Base-by-base conservation (phyloP, 37 sponge, comb jelly and placozoan genomes). In the Beroe ovata region DNA sequence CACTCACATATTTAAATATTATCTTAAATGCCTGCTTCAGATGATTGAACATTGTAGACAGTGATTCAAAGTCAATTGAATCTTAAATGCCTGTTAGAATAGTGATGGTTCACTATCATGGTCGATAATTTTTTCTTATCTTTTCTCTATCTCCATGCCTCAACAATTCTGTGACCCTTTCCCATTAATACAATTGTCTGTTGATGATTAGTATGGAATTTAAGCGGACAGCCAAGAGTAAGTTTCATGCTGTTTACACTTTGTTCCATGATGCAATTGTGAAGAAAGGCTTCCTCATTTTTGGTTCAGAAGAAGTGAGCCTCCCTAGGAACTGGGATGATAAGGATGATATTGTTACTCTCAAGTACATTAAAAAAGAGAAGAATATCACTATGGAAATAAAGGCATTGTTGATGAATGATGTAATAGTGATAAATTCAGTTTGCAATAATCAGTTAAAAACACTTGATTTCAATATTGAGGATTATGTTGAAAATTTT, bases 191-290 rank as follows among this genome's bases (percentile, higher is more conserved):
- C n/a, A n/a, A n/a, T n/a, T n/a, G n/a, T n/a, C n/a, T n/a, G n/a
- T n/a, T n/a, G n/a, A n/a, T n/a, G n/a, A n/a, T n/a, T n/a, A n/a
- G n/a, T n/a, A 66, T 66, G 69, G 69, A 66, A 6, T 66, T 8
- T 30, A 66, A 66, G 36, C 41, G 84, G 28, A 39, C 18, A 36
- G 84, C 84, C 4, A 77, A 77, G 54, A 77, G 38, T 4, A 30
- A 30, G 0, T 77, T 77, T 19, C 84, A 77, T 25, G 84, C 54
- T 6, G 47, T 35, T 16, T 77, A 42, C 84, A 42, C 84, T 11
- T n/a, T 77, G 47, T 35, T 77, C 14, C 84, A 77, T 54, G 84
- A 77, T 77, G 41, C 84, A 11, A 77, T 77, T 23, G 54, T 77
- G 3, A 77, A 77, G 47, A 77, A 77, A 42, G 84, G 84, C 18